Percentiles rank a stretch among this genome's conserved stretches.
Evolutionary conservation across 2,797 vertebrate species (phyloP).

Genomic region (Ptychadena robeensis): DNA sequence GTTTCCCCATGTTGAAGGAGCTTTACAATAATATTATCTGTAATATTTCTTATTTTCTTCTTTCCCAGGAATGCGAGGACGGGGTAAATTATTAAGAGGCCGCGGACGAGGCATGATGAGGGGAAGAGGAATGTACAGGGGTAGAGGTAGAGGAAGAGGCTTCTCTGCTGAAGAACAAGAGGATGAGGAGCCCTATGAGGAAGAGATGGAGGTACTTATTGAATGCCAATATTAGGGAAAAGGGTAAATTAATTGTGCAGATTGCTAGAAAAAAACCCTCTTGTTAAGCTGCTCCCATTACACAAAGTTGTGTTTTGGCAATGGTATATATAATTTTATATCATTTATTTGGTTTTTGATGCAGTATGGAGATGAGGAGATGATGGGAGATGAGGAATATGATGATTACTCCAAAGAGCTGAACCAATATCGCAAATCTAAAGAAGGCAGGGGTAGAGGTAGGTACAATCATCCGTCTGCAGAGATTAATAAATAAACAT

Average conservation of each 20-base stretch:
- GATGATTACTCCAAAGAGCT: constrained; percentile 91
- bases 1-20: too few relatives aligned
- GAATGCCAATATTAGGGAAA: neutral
- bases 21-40: neutral
- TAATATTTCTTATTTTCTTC: neutral
- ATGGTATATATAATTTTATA: too few relatives aligned
- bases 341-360: too few relatives aligned
- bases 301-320: too few relatives aligned
- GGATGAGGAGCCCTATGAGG: constrained; percentile 84
- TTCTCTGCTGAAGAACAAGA: constrained; percentile 85
- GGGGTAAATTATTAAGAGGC: constrained; percentile 83
- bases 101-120: constrained; percentile 85
- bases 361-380: constrained; percentile 85
- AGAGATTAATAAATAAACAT: neutral
- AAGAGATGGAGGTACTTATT: constrained; percentile 87
- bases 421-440: constrained; percentile 86
- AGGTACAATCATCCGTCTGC: neutral
- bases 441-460: constrained; percentile 82
- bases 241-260: neutral
- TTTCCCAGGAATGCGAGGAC: constrained; percentile 79
- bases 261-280: too few relatives aligned
- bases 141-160: constrained; percentile 76
- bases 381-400: constrained; percentile 85
- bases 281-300: too few relatives aligned
- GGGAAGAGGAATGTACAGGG: constrained; percentile 78